Evolutionary conservation across 2,113 vertebrate genomes (phyloP).

Genomic region (Thymallus thymallus): DNA sequence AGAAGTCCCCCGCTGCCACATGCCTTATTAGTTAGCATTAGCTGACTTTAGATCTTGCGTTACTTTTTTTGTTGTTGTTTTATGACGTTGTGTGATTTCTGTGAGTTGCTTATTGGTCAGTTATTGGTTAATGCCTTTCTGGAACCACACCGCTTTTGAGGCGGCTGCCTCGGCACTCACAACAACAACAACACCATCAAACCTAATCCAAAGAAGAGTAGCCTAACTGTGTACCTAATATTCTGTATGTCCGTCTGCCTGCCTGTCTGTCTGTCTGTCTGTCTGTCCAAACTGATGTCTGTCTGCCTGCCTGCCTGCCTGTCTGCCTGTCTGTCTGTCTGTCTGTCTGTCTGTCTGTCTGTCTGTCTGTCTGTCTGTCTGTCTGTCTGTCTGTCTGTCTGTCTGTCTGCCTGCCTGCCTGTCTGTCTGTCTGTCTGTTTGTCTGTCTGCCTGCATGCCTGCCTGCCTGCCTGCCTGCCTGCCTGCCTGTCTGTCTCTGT

Average conservation of each 20-base stretch:
- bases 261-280: background rate
- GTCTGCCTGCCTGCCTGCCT: background rate
- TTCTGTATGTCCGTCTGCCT: background rate
- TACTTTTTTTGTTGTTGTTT: background rate
- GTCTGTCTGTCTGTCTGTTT: background rate
- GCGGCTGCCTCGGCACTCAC: background rate
- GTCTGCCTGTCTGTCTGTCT: background rate
- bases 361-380: background rate
- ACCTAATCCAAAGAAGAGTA: background rate
- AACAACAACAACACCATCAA: background rate
- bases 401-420: background rate
- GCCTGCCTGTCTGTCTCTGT: background rate
- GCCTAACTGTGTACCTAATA: background rate
- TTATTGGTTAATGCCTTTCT: background rate
- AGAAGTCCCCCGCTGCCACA: conserved; percentile 3
- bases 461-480: background rate
- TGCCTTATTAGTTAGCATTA: conserved; percentile 5
- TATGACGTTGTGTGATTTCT: conserved; percentile 15
- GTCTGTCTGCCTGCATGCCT: background rate
- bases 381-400: background rate
- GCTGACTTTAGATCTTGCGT: conserved; percentile 3
- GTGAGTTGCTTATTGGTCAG: conserved; percentile 2
- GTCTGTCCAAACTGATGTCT: too few species aligned
- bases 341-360: background rate
- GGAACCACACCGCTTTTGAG: too few species aligned